Evolutionary conservation across 2,888 invertebrate genomes (phyloP).

Genomic region (Fissipunctia ypsillon): DNA sequence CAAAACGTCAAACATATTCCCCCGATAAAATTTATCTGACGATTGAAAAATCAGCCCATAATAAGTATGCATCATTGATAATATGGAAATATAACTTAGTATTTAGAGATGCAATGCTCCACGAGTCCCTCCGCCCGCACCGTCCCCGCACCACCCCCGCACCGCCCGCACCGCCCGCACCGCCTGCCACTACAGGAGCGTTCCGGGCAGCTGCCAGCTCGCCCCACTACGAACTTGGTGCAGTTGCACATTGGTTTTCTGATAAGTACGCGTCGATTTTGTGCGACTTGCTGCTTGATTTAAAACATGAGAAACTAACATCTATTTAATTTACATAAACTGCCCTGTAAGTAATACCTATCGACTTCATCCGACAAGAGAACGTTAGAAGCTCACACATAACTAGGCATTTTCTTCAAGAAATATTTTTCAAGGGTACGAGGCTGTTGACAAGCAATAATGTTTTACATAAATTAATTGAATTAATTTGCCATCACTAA

Average conservation of each 20-base stretch:
- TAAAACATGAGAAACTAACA: neutral
- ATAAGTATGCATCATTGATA: neutral
- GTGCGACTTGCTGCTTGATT: neutral
- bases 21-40: too few species aligned
- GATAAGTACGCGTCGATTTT: neutral
- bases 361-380: neutral
- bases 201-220: too few species aligned
- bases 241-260: neutral
- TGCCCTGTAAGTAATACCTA: too few species aligned
- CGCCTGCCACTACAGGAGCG: neutral
- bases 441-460: constrained; percentile 9
- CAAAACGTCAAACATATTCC: too few species aligned
- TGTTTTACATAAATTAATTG: constrained; percentile 25
- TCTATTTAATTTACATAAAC: neutral
- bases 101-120: neutral
- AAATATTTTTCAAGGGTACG: constrained; percentile 26
- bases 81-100: neutral
- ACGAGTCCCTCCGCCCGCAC: too few species aligned
- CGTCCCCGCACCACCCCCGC: too few species aligned
- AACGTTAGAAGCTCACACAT: neutral
- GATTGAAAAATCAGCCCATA: too few species aligned
- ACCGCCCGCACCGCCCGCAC: too few species aligned
- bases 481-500: constrained; percentile 9
- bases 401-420: neutral
- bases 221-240: too few species aligned